Conservation (phyloP, 1,140 invertebrate species). For the Hycleus phaleratus region DNA sequence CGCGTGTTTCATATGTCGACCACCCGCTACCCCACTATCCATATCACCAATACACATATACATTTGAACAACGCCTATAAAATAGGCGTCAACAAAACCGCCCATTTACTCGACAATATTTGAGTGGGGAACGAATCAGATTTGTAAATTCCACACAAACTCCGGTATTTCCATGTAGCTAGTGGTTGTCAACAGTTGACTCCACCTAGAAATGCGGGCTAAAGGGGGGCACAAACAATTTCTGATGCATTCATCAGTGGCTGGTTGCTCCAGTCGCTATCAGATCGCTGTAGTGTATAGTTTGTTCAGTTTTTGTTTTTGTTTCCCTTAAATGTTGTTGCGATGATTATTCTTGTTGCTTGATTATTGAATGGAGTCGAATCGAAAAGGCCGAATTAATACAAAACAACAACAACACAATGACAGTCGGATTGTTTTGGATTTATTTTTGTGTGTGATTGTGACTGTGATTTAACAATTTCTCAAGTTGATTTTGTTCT, state of each 20-base stretch:
- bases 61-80: too few species aligned
- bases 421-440: constrained; percentile 20
- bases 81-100: constrained; percentile 14
- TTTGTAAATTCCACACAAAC: constrained; percentile 5
- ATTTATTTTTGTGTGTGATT: constrained; percentile 24
- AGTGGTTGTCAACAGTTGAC: constrained; percentile 23
- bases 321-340: constrained; percentile 10
- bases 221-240: constrained; percentile 15
- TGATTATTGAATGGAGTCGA: constrained; percentile 17
- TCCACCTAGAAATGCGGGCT: constrained; percentile 29
- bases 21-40: constrained; percentile 15
- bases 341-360: constrained; percentile 26
- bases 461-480: constrained; percentile 8
- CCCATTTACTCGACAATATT: neutral
- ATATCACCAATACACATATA: neutral
- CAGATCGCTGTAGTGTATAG: constrained; percentile 31
- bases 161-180: constrained; percentile 34
- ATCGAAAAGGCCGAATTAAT: too few species aligned
- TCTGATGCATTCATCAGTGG: constrained; percentile 20
- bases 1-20: constrained; percentile 19
- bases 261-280: constrained; percentile 32
- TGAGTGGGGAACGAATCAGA: constrained; percentile 31
- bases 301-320: constrained; percentile 28
- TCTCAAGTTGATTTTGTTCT: neutral
- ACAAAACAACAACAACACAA: too few species aligned